phyloP scores from a whole-genome alignment of 2,113 vertebrate genomes.

The Todiramphus chloris region DNA sequence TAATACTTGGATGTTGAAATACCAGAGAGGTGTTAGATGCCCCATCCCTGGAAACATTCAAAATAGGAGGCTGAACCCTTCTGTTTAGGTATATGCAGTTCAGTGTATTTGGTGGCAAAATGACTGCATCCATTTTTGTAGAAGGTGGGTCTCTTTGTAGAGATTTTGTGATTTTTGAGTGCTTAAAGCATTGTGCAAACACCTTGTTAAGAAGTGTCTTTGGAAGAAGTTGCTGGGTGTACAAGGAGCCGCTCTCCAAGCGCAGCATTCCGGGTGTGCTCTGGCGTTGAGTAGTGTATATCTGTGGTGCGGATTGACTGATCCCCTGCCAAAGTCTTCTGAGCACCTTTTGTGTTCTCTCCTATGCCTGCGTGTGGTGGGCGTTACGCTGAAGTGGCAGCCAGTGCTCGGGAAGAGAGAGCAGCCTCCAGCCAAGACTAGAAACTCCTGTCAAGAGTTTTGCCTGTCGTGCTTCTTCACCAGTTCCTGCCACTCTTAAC shows the following conservation, averaged over 20 bases:
- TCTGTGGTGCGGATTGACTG: background rate
- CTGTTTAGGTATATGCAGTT: background rate
- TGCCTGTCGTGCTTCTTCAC: background rate
- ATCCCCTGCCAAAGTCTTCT: background rate
- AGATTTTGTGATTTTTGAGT: background rate
- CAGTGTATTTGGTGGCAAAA: background rate
- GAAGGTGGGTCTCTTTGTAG: background rate
- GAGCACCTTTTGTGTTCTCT: background rate
- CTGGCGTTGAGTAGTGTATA: background rate
- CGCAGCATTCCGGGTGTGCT: background rate
- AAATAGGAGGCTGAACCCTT: background rate
- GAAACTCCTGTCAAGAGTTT: background rate
- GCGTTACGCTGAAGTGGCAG: background rate
- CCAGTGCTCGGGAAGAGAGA: accelerated
- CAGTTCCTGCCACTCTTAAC: background rate
- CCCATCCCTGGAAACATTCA: background rate
- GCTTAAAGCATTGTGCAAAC: background rate
- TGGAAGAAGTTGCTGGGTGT: background rate
- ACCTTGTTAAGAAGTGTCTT: background rate
- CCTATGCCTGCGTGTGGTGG: background rate
- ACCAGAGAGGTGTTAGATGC: background rate
- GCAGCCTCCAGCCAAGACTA: background rate
- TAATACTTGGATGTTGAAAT: background rate
- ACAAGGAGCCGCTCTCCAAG: background rate
- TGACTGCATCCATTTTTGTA: background rate